Percentiles rank a stretch among this genome's conserved stretches.
Evolutionary conservation across 2,797 vertebrate genomes (phyloP).

Genomic region (Danio tinwini): DNA sequence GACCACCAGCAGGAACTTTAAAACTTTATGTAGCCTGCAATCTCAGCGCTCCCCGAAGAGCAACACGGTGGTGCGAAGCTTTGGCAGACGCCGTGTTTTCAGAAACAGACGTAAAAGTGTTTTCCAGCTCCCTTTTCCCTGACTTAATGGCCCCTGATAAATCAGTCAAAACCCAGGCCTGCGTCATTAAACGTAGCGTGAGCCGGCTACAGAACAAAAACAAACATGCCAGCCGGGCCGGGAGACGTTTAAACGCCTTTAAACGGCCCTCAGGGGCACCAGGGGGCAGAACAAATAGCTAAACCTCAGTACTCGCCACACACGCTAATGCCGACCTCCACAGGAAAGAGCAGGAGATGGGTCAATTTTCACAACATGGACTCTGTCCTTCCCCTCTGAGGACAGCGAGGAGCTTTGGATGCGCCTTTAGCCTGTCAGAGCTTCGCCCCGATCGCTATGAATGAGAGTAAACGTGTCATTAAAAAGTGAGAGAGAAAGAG

Average conservation of each 20-base stretch:
- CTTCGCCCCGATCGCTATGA: neutral
- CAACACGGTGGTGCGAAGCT: slow-evolving; percentile 53
- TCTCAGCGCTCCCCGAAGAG: slow-evolving; percentile 49
- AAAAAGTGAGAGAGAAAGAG: neutral
- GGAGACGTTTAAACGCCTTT: slow-evolving; percentile 59
- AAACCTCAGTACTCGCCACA: slow-evolving; percentile 47
- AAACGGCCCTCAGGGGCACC: slow-evolving; percentile 60
- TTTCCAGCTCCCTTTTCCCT: slow-evolving; percentile 61
- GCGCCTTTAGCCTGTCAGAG: neutral
- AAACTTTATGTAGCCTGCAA: slow-evolving; percentile 61
- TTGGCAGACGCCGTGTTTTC: slow-evolving; percentile 59
- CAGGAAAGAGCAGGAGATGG: slow-evolving; percentile 50
- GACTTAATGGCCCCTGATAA: slow-evolving; percentile 67
- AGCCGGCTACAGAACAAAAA: slow-evolving; percentile 61
- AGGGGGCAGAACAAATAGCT: slow-evolving; percentile 60
- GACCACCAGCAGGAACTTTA: slow-evolving; percentile 56
- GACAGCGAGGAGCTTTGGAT: slow-evolving; percentile 24
- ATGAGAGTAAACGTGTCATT: neutral
- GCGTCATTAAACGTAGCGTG: slow-evolving; percentile 66
- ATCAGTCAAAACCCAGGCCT: slow-evolving; percentile 64
- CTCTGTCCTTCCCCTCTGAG: slow-evolving; percentile 48
- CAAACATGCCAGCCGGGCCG: slow-evolving; percentile 58
- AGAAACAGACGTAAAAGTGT: slow-evolving; percentile 59
- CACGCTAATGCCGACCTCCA: slow-evolving; percentile 52
- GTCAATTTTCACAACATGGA: slow-evolving; percentile 61